A percentile compares a stretch with the other conserved stretches of the same genome.
Evolutionary conservation across 2,888 invertebrate genomes (phyloP).

Genomic region (Hartigia nigra): DNA sequence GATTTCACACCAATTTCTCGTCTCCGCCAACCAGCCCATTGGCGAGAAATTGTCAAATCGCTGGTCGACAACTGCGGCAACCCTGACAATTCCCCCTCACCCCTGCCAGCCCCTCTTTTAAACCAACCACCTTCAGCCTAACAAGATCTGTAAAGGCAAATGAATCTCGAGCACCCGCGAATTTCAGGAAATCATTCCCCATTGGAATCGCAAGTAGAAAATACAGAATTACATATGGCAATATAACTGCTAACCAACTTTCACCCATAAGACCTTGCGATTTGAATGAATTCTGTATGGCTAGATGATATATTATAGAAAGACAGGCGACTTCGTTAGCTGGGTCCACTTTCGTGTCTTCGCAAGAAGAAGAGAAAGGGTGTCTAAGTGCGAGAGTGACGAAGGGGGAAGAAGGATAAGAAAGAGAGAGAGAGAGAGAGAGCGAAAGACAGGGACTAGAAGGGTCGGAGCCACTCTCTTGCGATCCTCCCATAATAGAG

Average conservation of each 20-base stretch:
- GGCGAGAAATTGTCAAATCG: conserved; percentile 64
- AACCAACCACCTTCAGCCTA: conserved; percentile 19
- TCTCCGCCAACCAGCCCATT: conserved; percentile 53
- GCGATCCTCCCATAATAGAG: conserved; percentile 35
- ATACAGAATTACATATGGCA: not conserved
- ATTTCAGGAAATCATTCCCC: not conserved
- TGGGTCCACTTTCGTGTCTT: not conserved
- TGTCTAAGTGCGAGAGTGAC: not conserved
- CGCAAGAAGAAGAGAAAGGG: conserved; percentile 2
- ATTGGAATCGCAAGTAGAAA: not conserved
- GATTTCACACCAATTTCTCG: conserved; percentile 64
- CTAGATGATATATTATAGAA: not conserved
- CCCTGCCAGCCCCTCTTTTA: conserved; percentile 8
- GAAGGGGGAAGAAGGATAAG: conserved; percentile 1
- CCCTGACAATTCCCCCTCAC: conserved; percentile 19
- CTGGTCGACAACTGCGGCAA: conserved; percentile 34
- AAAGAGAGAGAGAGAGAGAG: not conserved
- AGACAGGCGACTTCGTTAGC: not conserved
- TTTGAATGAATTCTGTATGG: not conserved
- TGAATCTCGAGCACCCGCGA: conserved; percentile 24
- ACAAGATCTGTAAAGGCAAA: conserved; percentile 38
- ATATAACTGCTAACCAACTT: not conserved
- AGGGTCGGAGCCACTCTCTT: conserved; percentile 23
- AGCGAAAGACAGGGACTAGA: conserved; percentile 8
- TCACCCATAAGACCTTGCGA: not conserved